phyloP scores from a whole-genome alignment of 2,888 invertebrate genomes.

The Panorpa germanica region DNA sequence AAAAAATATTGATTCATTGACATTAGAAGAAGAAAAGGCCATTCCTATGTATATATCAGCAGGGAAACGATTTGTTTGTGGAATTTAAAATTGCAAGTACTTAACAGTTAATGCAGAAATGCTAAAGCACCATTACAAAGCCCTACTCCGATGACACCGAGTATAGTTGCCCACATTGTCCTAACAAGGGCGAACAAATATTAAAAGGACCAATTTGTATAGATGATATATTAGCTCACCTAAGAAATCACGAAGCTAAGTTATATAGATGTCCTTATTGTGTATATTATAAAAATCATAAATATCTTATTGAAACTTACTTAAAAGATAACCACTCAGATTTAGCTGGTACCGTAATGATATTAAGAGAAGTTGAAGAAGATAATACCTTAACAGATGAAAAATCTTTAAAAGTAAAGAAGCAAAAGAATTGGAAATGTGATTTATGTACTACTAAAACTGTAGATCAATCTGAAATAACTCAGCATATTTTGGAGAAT shows the following conservation, averaged over 20 bases:
- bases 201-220: slow-evolving; percentile 26
- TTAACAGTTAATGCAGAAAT: slow-evolving; percentile 50
- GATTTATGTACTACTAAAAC: slow-evolving; percentile 43
- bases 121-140: slow-evolving; percentile 51
- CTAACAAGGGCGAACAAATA: slow-evolving; percentile 29
- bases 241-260: slow-evolving; percentile 53
- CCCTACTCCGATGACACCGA: slow-evolving; percentile 38
- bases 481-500: slow-evolving; percentile 35
- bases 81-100: slow-evolving; percentile 48
- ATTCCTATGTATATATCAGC: slow-evolving; percentile 32
- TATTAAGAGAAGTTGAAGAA: slow-evolving; percentile 21
- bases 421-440: slow-evolving; percentile 27
- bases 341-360: slow-evolving; percentile 24
- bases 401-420: too few relatives aligned
- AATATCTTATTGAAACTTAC: slow-evolving; percentile 45
- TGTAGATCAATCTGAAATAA: slow-evolving; percentile 35
- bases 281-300: slow-evolving; percentile 40
- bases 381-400: slow-evolving; percentile 14
- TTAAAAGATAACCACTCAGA: slow-evolving; percentile 37
- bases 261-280: slow-evolving; percentile 58
- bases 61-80: slow-evolving; percentile 46
- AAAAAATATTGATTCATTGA: too few relatives aligned
- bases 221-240: slow-evolving; percentile 46
- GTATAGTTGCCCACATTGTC: slow-evolving; percentile 57
- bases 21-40: slow-evolving; percentile 4